Percentiles rank a stretch among this genome's conserved stretches.
Conservation (phyloP, 2,888 invertebrate genomes). For the Chouioia cunea region DNA sequence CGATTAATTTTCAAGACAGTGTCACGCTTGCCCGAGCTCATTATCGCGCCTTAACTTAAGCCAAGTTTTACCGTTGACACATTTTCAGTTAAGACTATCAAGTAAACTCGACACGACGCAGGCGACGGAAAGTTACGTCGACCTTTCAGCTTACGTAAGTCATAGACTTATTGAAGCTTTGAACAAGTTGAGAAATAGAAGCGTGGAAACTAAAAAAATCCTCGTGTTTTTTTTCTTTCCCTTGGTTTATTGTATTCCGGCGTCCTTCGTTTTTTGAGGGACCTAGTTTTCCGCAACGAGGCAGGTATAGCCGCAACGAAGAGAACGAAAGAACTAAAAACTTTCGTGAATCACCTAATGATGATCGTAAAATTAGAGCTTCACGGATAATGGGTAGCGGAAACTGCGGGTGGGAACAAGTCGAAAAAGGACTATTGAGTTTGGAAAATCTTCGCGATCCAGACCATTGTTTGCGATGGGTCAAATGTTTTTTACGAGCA, state of each 20-base stretch:
- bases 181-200: no score
- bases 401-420: constrained; percentile 8
- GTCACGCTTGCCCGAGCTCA: no score
- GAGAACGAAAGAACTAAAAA: constrained; percentile 51
- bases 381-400: constrained; percentile 44
- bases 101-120: no score
- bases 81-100: no score
- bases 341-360: constrained; percentile 47
- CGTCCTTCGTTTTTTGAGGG: not conserved
- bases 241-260: no score
- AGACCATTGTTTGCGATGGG: constrained; percentile 58
- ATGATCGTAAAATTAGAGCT: constrained; percentile 61
- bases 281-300: constrained; percentile 24
- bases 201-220: no score
- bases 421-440: not conserved
- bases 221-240: constrained; percentile 6
- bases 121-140: no score
- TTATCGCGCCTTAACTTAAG: no score
- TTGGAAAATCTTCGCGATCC: constrained; percentile 50
- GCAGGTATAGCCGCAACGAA: not conserved
- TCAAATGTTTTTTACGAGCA: constrained; percentile 59
- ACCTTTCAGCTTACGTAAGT: no score
- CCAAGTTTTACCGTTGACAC: no score
- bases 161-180: no score
- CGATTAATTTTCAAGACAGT: no score